These are phyloP conservation scores for Leptoclinus maculatus DNA, from an alignment of 2,797 vertebrate genomes.

Conservation along the genomic window DNA sequence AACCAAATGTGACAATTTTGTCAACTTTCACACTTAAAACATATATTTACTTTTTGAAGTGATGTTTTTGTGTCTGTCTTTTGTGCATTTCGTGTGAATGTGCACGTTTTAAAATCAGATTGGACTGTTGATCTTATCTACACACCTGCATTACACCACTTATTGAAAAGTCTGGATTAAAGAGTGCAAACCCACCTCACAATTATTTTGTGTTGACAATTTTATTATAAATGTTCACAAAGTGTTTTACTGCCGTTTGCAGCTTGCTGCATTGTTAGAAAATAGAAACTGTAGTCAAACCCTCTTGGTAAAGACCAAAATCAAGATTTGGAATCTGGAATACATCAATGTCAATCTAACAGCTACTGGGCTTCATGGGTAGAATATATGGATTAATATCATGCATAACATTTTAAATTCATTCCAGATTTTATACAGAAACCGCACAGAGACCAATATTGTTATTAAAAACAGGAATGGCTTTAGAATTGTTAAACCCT, in stretches of 20 bases:
- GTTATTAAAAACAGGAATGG: neutral
- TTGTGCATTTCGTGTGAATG: neutral
- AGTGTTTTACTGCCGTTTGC: neutral
- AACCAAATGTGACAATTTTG: neutral
- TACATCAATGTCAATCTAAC: neutral
- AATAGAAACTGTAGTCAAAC: neutral
- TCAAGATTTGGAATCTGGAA: neutral
- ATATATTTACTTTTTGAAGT: neutral
- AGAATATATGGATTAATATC: neutral
- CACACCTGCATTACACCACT: neutral
- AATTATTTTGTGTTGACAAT: neutral
- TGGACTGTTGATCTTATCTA: neutral
- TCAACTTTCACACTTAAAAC: neutral
- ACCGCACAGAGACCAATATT: neutral
- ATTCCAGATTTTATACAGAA: neutral
- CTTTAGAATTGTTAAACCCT: neutral
- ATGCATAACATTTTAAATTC: neutral
- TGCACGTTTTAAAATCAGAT: neutral
- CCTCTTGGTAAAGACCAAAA: neutral
- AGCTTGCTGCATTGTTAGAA: neutral
- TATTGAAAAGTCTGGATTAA: neutral
- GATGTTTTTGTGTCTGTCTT: neutral
- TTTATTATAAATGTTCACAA: neutral
- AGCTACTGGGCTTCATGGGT: neutral
- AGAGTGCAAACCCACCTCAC: neutral